These are phyloP conservation scores for Drosophila mimetica DNA, from an alignment of 2,888 invertebrate genomes.

Conservation along the genomic window DNA sequence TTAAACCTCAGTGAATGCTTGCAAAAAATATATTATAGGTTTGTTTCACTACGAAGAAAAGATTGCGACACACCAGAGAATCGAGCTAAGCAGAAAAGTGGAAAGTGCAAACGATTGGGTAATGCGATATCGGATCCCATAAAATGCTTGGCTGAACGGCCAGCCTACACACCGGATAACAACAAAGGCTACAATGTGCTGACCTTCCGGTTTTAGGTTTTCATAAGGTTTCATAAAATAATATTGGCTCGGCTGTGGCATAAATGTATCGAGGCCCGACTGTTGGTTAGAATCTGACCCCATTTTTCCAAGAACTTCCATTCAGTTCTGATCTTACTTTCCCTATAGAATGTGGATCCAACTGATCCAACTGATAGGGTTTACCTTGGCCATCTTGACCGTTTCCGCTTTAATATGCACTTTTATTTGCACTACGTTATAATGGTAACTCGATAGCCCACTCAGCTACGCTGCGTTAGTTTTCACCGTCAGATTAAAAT, in stretches of 20 bases:
- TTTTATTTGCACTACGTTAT: slow-evolving; percentile 48
- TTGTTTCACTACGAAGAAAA: slow-evolving; percentile 3
- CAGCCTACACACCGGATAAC: slow-evolving; percentile 10
- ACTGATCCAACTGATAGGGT: slow-evolving; percentile 52
- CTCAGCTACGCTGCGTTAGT: slow-evolving; percentile 47
- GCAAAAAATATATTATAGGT: neutral
- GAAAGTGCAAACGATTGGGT: slow-evolving; percentile 41
- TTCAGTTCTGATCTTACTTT: slow-evolving; percentile 18
- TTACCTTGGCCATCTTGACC: slow-evolving; percentile 52
- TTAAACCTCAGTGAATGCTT: slow-evolving; percentile 4
- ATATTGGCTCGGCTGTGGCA: neutral
- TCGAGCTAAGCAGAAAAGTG: slow-evolving; percentile 33
- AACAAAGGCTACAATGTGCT: slow-evolving; percentile 29
- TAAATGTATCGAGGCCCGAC: slow-evolving; percentile 4
- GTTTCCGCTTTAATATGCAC: slow-evolving; percentile 39
- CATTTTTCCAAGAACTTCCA: neutral
- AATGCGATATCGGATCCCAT: slow-evolving; percentile 51
- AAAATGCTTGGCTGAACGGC: slow-evolving; percentile 27
- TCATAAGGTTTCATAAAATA: slow-evolving; percentile 3
- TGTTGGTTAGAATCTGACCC: neutral
- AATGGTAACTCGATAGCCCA: slow-evolving; percentile 54
- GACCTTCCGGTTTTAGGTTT: slow-evolving; percentile 48
- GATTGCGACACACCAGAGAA: slow-evolving; percentile 59
- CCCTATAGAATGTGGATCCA: slow-evolving; percentile 39
- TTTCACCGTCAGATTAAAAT: slow-evolving; percentile 49